Evolutionary conservation across 2,113 vertebrate species (phyloP), one percentile per base, ranked within the genome.

Genomic region (Hemiprocne comata): DNA sequence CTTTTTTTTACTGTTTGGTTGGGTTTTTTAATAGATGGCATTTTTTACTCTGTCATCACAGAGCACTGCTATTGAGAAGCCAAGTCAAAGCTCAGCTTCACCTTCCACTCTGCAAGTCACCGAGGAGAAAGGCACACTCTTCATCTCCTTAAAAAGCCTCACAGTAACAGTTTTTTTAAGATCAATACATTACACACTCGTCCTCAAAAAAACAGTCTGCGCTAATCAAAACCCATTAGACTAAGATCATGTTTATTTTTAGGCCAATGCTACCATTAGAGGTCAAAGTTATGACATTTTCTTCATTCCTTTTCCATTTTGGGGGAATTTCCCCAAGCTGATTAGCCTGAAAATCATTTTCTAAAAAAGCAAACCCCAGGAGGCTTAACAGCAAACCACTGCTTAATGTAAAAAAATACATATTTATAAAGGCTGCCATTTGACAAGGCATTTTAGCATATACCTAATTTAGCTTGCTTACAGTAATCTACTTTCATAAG

Each of bases 201-300:
- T 78, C 82, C 40, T 72, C 29, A 60, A 71, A 87, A 54, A 29
- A 60, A 50, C n/a, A 67, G 2, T 25, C 36, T 73, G 19, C 48
- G 53, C 21, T 93, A 80, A 87, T 38, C 31, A 90, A 90, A 90
- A 83, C 25, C 13, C 65, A 80, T 73, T 83, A 90, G 53, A 88
- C 53, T 57, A 94, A 83, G 29, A 61, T 24, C 20, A 36, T 36
- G 17, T 20, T 95, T 91, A 72, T 89, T 94, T 95, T 92, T 74
- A 85, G 76, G 78, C 18, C 51, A 64, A 20, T 64, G n/a, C 31
- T 87, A 89, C 77, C 36, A 44, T 72, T 55, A 91, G 58, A 86
- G 64, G 61, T 58, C 25, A 91, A 88, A 98, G 89, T 85, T 67
- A 55, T 70, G 28, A 84, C 83, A 94, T 95, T 95, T 92, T 93